These are phyloP conservation scores for Lethocerus indicus DNA, from an alignment of 1,140 invertebrate species.

Conservation along the genomic window DNA sequence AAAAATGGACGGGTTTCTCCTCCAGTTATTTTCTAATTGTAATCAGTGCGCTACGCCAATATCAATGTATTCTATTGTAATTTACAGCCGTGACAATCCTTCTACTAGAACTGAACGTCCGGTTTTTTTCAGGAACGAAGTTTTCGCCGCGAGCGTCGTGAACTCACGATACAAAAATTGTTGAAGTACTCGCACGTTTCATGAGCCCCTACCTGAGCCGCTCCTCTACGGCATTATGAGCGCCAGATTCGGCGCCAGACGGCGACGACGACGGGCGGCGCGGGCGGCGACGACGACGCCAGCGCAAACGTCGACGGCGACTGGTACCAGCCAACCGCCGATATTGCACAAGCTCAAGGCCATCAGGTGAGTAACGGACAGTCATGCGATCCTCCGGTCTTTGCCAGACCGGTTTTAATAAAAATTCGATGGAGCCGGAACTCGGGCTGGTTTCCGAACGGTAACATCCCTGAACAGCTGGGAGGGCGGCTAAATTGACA, in stretches of 20 bases:
- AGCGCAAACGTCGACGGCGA: too few relatives aligned
- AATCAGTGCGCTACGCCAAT: too few relatives aligned
- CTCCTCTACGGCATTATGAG: constrained; percentile 46
- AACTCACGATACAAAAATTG: constrained; percentile 58
- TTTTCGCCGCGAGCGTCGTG: constrained; percentile 35
- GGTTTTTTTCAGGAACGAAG: constrained; percentile 10
- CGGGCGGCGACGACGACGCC: too few relatives aligned
- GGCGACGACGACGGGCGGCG: constrained; percentile 11
- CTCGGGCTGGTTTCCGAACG: neutral
- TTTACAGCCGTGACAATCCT: constrained; percentile 3
- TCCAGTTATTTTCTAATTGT: neutral
- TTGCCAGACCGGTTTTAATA: too few relatives aligned
- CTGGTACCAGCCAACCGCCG: too few relatives aligned
- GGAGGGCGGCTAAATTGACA: constrained; percentile 4
- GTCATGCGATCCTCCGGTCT: neutral
- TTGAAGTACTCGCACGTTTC: constrained; percentile 62
- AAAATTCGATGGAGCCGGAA: too few relatives aligned
- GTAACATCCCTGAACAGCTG: neutral
- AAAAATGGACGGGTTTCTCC: neutral
- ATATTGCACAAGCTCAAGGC: constrained; percentile 36
- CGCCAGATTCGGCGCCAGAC: constrained; percentile 9
- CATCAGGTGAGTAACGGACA: constrained; percentile 25
- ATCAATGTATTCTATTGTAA: neutral
- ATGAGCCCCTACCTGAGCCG: constrained; percentile 64
- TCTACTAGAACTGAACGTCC: neutral